A percentile compares a stretch with the other conserved stretches of the same genome.
These are phyloP conservation scores for Holacanthus passer DNA, from an alignment of 2,113 vertebrate species.

Conservation along the genomic window DNA sequence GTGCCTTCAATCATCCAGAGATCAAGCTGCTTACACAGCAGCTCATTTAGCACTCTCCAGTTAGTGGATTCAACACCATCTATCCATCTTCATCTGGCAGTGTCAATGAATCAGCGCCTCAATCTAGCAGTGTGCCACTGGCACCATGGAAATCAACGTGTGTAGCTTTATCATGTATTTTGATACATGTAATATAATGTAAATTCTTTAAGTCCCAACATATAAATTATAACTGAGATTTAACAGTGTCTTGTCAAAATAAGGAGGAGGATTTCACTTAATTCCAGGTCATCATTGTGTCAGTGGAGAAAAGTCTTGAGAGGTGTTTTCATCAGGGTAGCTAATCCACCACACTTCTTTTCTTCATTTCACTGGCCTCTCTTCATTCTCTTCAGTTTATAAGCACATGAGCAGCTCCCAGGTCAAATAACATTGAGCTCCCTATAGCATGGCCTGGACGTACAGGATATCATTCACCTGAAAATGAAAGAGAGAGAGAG, in stretches of 20 bases:
- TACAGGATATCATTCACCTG: slow-evolving; percentile 49
- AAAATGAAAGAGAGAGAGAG: slow-evolving; percentile 34
- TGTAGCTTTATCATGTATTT: slow-evolving; percentile 29
- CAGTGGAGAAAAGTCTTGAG: not conserved
- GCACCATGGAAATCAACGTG: slow-evolving; percentile 18
- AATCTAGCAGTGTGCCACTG: slow-evolving; percentile 12
- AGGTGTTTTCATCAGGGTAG: slow-evolving; percentile 18
- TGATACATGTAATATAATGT: not conserved
- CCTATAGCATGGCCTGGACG: not conserved
- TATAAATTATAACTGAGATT: slow-evolving; percentile 12
- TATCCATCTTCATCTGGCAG: slow-evolving; percentile 61
- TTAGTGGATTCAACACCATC: slow-evolving; percentile 45
- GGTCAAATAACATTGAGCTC: not conserved
- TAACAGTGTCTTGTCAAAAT: slow-evolving; percentile 18
- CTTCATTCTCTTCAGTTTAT: slow-evolving; percentile 30
- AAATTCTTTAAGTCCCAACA: not conserved
- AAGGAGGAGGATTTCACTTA: slow-evolving; percentile 4
- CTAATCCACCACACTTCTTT: slow-evolving; percentile 21
- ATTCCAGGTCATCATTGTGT: slow-evolving; percentile 32
- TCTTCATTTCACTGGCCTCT: slow-evolving; percentile 45
- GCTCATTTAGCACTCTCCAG: slow-evolving; percentile 55
- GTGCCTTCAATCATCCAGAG: slow-evolving; percentile 54
- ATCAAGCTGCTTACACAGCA: slow-evolving; percentile 57
- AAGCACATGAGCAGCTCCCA: slow-evolving; percentile 20
- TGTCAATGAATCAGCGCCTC: slow-evolving; percentile 32